Conservation (phyloP, 1,140 invertebrate species). For the Aradophagus sp. region DNA sequence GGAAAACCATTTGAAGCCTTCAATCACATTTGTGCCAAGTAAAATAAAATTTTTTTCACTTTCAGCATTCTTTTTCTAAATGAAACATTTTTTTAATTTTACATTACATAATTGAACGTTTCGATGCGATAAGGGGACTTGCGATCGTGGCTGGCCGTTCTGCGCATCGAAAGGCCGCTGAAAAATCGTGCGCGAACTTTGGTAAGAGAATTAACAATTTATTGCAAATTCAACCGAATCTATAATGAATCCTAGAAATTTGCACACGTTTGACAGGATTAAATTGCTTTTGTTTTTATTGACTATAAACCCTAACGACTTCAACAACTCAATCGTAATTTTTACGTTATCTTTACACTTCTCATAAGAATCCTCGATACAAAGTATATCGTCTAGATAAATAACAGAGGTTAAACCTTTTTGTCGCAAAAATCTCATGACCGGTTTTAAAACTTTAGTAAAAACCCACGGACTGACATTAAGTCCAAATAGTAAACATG, state of each 20-base stretch:
- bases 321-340: constrained; percentile 9
- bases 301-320: constrained; percentile 27
- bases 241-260: background rate
- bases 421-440: constrained; percentile 8
- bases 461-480: constrained; percentile 13
- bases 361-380: constrained; percentile 2
- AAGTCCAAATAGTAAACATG: constrained; percentile 24
- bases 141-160: no score
- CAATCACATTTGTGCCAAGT: no score
- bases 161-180: no score
- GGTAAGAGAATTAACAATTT: no score
- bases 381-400: constrained; percentile 30
- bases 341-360: constrained; percentile 6
- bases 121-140: no score
- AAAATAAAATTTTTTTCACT: no score
- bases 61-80: no score
- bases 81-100: no score
- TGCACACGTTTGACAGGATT: background rate
- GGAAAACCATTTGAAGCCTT: no score
- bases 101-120: no score
- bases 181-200: no score
- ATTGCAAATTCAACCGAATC: no score
- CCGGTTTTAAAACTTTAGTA: constrained; percentile 34
- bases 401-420: constrained; percentile 13
- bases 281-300: constrained; percentile 16